These are phyloP conservation scores for Lymantria monacha DNA, from an alignment of 2,888 invertebrate genomes.

Conservation along the genomic window DNA sequence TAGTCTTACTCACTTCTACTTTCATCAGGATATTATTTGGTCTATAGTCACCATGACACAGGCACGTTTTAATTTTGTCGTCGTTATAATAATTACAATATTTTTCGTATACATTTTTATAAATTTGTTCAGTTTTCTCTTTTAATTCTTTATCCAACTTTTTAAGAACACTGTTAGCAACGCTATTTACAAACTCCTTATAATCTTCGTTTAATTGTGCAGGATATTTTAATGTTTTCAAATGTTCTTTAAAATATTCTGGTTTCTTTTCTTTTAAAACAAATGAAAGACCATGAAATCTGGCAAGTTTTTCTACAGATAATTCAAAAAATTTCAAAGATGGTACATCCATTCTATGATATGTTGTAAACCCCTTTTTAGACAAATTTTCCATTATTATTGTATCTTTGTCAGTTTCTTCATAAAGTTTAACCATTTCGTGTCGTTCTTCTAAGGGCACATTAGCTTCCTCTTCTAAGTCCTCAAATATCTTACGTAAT, in stretches of 20 bases:
- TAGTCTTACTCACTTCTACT: constrained; percentile 47
- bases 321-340: constrained; percentile 46
- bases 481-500: constrained; percentile 38
- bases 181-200: constrained; percentile 26
- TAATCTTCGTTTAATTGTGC: constrained; percentile 37
- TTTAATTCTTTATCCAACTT: constrained; percentile 33
- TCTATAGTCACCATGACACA: constrained; percentile 58
- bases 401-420: constrained; percentile 37
- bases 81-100: constrained; percentile 34
- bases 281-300: constrained; percentile 53
- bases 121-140: constrained; percentile 28
- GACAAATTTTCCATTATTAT: constrained; percentile 54
- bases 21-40: constrained; percentile 50
- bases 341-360: constrained; percentile 44
- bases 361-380: constrained; percentile 45
- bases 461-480: constrained; percentile 44
- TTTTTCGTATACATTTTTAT: constrained; percentile 26
- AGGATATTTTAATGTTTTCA: constrained; percentile 29
- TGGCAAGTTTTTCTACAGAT: constrained; percentile 51
- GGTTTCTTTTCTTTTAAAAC: constrained; percentile 40
- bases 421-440: constrained; percentile 42
- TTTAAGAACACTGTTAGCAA: constrained; percentile 23
- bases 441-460: constrained; percentile 45
- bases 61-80: constrained; percentile 23
- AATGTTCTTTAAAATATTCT: constrained; percentile 40